A percentile compares a stretch with the other conserved stretches of the same genome.
phyloP scores from a whole-genome alignment of 2,888 invertebrate genomes.

The Fragum whitleyi region DNA sequence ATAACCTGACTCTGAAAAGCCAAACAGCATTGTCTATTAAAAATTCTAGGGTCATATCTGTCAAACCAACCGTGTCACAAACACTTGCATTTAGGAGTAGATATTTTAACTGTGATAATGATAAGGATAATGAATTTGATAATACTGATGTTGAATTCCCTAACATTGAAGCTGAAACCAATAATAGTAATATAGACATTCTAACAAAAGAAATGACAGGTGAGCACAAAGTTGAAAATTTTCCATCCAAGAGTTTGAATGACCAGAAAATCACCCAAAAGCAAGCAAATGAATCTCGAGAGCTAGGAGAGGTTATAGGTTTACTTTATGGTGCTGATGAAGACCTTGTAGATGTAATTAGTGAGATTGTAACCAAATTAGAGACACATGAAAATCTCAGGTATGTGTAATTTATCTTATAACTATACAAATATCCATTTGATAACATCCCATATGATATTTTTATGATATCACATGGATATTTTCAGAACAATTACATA shows the following conservation, averaged over 20 bases:
- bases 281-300: background rate
- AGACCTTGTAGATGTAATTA: slow-evolving; percentile 8
- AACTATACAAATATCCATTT: too few relatives aligned
- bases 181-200: too few relatives aligned
- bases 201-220: too few relatives aligned
- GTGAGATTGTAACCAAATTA: slow-evolving; percentile 7
- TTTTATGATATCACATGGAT: too few relatives aligned
- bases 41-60: background rate
- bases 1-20: background rate
- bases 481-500: too few relatives aligned
- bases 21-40: background rate
- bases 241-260: too few relatives aligned
- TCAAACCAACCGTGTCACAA: too few relatives aligned
- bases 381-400: background rate
- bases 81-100: slow-evolving; percentile 1
- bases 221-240: too few relatives aligned
- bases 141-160: background rate
- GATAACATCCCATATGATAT: too few relatives aligned
- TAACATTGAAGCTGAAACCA: too few relatives aligned
- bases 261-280: background rate
- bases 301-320: background rate
- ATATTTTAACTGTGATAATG: background rate
- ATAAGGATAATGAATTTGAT: background rate
- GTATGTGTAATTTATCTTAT: too few relatives aligned
- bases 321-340: background rate